Evolutionary conservation across 2,113 vertebrate genomes (phyloP).

Genomic region (Bubo scandiacus): DNA sequence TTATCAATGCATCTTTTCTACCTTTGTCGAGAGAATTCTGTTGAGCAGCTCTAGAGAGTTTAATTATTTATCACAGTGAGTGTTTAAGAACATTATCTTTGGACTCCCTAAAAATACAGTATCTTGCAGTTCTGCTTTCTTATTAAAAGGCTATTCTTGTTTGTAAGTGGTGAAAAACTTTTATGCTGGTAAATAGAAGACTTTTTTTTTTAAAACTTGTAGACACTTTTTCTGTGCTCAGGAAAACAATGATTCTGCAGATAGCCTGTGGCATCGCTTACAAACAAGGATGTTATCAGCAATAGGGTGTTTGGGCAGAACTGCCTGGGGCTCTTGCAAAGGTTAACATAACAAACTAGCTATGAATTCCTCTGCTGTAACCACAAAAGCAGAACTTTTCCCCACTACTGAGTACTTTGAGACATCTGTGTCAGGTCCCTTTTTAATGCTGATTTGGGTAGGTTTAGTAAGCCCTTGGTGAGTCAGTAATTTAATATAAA

Average conservation of each 20-base stretch:
- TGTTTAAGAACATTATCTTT: neutral
- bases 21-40: neutral
- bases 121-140: neutral
- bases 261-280: neutral
- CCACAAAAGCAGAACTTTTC: neutral
- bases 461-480: neutral
- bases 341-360: neutral
- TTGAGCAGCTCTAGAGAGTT: neutral
- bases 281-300: neutral
- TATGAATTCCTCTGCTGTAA: neutral
- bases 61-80: neutral
- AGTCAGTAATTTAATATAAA: neutral
- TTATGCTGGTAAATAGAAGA: neutral
- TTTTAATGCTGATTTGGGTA: neutral
- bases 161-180: neutral
- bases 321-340: accelerated
- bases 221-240: neutral
- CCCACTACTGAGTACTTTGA: neutral
- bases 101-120: neutral
- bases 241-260: neutral
- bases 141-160: neutral
- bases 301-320: neutral
- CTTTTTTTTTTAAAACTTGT: neutral
- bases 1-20: neutral
- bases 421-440: neutral